Evolutionary conservation across 2,113 vertebrate genomes (phyloP).

Genomic region (Chionis minor): DNA sequence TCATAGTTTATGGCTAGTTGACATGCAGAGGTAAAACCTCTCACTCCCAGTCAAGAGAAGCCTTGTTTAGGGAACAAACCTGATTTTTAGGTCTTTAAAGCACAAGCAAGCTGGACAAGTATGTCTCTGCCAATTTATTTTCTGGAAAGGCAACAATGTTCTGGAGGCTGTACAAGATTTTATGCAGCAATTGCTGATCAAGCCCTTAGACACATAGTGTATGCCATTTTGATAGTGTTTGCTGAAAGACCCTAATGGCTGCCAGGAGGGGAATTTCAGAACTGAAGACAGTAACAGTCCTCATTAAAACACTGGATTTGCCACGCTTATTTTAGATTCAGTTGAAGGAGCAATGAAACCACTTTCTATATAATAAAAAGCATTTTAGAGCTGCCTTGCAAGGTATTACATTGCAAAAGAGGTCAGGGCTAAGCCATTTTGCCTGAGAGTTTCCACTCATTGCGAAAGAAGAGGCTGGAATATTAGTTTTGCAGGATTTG

Average conservation of each 20-base stretch:
- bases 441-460: background rate
- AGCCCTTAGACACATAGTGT: background rate
- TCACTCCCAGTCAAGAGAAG: background rate
- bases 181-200: background rate
- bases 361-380: background rate
- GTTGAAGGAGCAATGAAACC: background rate
- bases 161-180: background rate
- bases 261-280: background rate
- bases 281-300: background rate
- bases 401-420: background rate
- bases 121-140: background rate
- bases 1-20: background rate
- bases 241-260: background rate
- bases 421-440: background rate
- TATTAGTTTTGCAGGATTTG: background rate
- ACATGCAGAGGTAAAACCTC: background rate
- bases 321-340: background rate
- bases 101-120: background rate
- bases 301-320: conserved; percentile 15
- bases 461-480: background rate
- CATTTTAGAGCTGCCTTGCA: background rate
- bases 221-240: background rate
- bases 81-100: background rate
- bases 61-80: background rate
- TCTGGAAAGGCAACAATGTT: background rate